Conservation (phyloP, 2,113 vertebrate species). For the Cromileptes altivelis region DNA sequence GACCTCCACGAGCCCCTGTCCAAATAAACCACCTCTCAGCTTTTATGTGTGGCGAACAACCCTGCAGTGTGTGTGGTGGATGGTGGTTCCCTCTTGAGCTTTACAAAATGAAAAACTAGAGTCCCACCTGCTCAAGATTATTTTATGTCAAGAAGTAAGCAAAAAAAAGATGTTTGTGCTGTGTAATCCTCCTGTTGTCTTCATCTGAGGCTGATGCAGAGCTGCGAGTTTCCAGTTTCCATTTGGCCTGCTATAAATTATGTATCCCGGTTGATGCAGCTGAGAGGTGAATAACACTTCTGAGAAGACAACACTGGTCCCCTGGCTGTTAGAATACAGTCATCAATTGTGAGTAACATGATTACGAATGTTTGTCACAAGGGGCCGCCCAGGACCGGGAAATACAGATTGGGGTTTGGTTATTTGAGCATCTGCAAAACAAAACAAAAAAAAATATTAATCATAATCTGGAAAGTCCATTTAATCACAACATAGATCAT, state of each 20-base stretch:
- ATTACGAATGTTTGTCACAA: constrained; percentile 11
- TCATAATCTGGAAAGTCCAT: not conserved
- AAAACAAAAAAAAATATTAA: not conserved
- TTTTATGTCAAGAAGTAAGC: constrained; percentile 41
- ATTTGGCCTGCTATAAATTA: constrained; percentile 26
- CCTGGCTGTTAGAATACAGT: constrained; percentile 15
- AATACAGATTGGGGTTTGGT: not conserved
- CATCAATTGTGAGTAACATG: not conserved
- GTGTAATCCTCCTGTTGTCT: constrained; percentile 37
- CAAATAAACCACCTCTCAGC: constrained; percentile 40
- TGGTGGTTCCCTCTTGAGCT: constrained; percentile 17
- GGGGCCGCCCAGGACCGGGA: not conserved
- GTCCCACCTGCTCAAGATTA: constrained; percentile 38
- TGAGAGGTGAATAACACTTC: constrained; percentile 25
- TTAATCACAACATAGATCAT: not conserved
- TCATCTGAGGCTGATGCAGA: constrained; percentile 14
- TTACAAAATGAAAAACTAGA: constrained; percentile 20
- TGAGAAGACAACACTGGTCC: constrained; percentile 31
- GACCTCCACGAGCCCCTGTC: constrained; percentile 34
- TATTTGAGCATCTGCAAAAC: not conserved
- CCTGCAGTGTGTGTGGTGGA: not conserved
- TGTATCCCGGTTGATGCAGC: constrained; percentile 16
- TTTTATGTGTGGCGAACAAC: not conserved
- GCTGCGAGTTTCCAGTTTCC: constrained; percentile 42
- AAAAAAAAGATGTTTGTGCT: constrained; percentile 26